These are phyloP conservation scores for Hyposoter dolosus DNA, from an alignment of 2,888 invertebrate species.

Conservation along the genomic window DNA sequence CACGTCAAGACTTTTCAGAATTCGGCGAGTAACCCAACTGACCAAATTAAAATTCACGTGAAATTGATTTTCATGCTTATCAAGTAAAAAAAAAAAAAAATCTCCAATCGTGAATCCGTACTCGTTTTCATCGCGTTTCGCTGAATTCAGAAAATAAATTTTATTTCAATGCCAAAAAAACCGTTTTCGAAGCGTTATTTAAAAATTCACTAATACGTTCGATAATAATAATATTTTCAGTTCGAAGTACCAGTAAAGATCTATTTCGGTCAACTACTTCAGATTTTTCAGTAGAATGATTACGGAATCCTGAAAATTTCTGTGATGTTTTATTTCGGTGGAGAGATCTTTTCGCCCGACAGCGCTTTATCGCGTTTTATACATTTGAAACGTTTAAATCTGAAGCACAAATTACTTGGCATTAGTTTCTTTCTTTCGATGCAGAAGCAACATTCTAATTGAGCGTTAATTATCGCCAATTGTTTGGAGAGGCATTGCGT, in stretches of 20 bases:
- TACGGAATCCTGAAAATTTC: not conserved
- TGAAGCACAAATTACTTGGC: constrained; percentile 56
- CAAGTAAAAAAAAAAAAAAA: not conserved
- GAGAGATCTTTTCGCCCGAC: not conserved
- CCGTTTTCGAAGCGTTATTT: not conserved
- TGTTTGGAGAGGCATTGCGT: constrained; percentile 44
- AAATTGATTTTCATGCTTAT: not conserved
- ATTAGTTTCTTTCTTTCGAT: constrained; percentile 8
- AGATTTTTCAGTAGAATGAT: constrained; percentile 8
- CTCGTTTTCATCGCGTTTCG: not conserved
- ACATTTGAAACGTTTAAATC: constrained; percentile 43
- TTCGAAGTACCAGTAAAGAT: not conserved
- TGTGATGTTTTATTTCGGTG: not conserved
- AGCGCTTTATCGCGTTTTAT: not conserved
- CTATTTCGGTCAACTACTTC: not conserved
- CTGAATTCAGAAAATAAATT: not conserved
- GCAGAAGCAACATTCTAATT: constrained; percentile 54
- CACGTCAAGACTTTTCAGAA: not conserved
- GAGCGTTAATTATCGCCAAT: constrained; percentile 68
- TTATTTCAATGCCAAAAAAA: not conserved
- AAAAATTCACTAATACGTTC: not conserved
- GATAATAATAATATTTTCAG: not conserved
- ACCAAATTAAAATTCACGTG: not conserved
- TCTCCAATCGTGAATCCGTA: not conserved
- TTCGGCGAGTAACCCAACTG: not conserved